Evolutionary conservation across 1,140 invertebrate species (phyloP), one percentile per base, ranked within the genome.

Genomic region (Cataglyphis hispanica): DNA sequence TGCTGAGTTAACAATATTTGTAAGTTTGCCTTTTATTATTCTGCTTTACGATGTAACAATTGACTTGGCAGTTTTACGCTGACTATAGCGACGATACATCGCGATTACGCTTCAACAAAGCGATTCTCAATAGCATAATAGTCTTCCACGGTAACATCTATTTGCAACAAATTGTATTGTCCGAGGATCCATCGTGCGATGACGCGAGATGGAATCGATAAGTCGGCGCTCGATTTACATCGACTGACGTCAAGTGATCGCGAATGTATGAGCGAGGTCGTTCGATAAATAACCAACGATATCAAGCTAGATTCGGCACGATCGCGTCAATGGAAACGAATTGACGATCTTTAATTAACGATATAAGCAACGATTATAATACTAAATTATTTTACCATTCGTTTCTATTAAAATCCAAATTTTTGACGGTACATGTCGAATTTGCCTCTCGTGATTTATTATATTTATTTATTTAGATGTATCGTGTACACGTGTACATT

Each of bases 141-240:
- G 63, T 70, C 56, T 70, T 56, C 25, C 67, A 37, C 78, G 70
- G 58, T 61, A 74, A 72, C 40, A 77, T 56, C 66, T 76, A 87
- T 85, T 87, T 88, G 66, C 60, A 70, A 66, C 34, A 85, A 88
- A 88, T 88, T 88, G 86, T 86, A 87, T 87, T 88, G 69, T 88
- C 66, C 74, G 81, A 50, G 11, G 86, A 78, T 75, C 83, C 81
- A 66, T 76, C 86, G 70, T 70, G 72, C 70, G 80, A 66, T 87
- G 87, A 88, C 86, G 87, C 19, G 86, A 87, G 86, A 77, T 84
- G 31, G 46, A 56, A 85, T 85, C 87, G 87, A 88, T 88, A 85
- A 88, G 87, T 87, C 87, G 87, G 46, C 46, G 46, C 58, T 85
- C 81, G 86, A 85, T 85, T 88, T 87, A 84, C 80, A 50, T 83